Evolutionary conservation across 2,888 invertebrate species (phyloP), one percentile per base, ranked within the genome.

Genomic region (Petrolisthes manimaculis): DNA sequence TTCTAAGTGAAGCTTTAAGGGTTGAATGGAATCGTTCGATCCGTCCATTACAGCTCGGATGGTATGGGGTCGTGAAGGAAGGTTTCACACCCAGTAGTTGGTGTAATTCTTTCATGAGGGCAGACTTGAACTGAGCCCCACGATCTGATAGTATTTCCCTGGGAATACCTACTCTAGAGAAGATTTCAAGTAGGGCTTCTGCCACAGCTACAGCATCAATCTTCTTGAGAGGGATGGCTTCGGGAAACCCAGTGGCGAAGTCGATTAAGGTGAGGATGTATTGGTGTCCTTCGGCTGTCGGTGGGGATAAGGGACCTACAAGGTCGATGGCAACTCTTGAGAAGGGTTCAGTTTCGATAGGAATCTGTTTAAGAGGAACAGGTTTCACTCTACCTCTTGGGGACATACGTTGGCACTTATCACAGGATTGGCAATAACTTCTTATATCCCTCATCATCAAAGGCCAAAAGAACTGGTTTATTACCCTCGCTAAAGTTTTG

Each of bases 181-280:
- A 85, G 18, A 85, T 79, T 6, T 8, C 9, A 8, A 85, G 18
- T 8, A 85, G 24, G 0, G 85, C 69, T 53, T 85, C 69, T 0
- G 67, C 69, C 3, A 85, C 85, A 37, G 79, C 51, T 6, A 69
- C 51, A 51, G 86, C 54, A 37, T 80, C 71, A 14, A 74, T 54
- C 5, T 81, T 8, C 24, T 71, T 53, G 4, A 86, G 54, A 12
- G 81, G 80, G 8, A 80, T 78, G 9, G 80, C 71, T 18, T 86
- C 56, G 3, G 86, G 81, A 21, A 86, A 86, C 18, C 79, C 67
- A 4, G 51, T 85, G 1, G 69, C 18, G 53, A 51, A 37, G 56
- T 85, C 79, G 51, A 85, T 85, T 5, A 79, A 51, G 18, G 81
- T 82, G n/a, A 86, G 61, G 4, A 82, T 71, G 53, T 75, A 83